Evolutionary conservation across 2,797 vertebrate genomes (phyloP).

Genomic region (Galago senegalensis): DNA sequence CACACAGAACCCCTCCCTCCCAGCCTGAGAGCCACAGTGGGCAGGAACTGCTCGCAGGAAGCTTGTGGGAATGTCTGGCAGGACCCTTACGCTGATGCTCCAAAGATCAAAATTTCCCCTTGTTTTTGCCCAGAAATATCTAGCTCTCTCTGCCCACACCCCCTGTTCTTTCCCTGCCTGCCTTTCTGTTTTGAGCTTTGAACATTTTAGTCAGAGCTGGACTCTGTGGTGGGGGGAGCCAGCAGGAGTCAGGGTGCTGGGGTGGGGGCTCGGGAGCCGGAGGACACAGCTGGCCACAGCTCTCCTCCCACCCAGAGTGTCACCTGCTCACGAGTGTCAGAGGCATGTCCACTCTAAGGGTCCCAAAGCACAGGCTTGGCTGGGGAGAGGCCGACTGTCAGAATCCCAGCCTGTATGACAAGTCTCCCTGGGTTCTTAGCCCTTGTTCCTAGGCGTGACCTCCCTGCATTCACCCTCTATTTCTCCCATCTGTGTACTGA

Average conservation of each 20-base stretch:
- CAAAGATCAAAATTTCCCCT: slow-evolving; percentile 61
- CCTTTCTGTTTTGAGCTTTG: background rate
- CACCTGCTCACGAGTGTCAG: rapidly evolving
- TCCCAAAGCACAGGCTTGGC: background rate
- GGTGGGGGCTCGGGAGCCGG: background rate
- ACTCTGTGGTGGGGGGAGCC: background rate
- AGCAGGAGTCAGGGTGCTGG: background rate
- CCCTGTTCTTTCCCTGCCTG: background rate
- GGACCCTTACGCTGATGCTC: background rate
- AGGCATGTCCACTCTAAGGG: rapidly evolving
- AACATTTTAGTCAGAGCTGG: background rate
- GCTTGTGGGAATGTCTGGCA: background rate
- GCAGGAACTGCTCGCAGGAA: background rate
- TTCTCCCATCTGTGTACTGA: background rate
- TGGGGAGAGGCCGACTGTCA: no score
- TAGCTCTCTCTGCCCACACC: background rate
- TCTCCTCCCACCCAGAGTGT: rapidly evolving
- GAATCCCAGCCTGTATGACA: no score
- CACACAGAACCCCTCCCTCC: background rate
- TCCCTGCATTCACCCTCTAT: no score
- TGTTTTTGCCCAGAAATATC: slow-evolving; percentile 74
- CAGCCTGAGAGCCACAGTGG: background rate
- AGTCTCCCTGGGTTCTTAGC: rapidly evolving
- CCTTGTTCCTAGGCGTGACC: background rate
- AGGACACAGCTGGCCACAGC: background rate